Conservation (phyloP, 2,113 vertebrate species). For the Alces alces region DNA sequence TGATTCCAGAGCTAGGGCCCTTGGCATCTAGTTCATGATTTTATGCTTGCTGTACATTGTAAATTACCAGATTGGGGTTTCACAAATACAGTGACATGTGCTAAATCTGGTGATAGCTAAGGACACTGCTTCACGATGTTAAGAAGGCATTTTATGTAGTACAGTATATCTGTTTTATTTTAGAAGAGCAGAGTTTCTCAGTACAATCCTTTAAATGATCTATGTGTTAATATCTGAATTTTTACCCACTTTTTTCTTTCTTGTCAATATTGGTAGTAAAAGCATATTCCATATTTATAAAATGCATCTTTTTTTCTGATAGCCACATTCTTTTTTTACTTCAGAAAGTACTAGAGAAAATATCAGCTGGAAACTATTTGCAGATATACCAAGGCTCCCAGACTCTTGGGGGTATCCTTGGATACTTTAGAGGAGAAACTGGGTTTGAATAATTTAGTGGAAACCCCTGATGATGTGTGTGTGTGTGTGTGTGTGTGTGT, state of each 20-base stretch:
- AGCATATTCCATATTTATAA: not conserved
- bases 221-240: not conserved
- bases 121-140: not conserved
- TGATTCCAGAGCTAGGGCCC: not conserved
- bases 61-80: not conserved
- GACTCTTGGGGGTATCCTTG: not conserved
- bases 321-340: not conserved
- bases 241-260: not conserved
- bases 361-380: not conserved
- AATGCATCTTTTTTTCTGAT: not conserved
- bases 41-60: not conserved
- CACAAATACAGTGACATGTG: not conserved
- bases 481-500: not conserved
- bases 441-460: not conserved
- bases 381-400: not conserved
- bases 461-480: not conserved
- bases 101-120: not conserved
- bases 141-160: not conserved
- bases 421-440: not conserved
- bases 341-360: not conserved
- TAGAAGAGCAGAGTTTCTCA: not conserved
- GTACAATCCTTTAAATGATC: not conserved
- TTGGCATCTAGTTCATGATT: not conserved
- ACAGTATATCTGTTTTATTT: not conserved
- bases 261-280: not conserved